phyloP scores from a whole-genome alignment of 2,888 invertebrate genomes.

The Melanostoma mellinum region DNA sequence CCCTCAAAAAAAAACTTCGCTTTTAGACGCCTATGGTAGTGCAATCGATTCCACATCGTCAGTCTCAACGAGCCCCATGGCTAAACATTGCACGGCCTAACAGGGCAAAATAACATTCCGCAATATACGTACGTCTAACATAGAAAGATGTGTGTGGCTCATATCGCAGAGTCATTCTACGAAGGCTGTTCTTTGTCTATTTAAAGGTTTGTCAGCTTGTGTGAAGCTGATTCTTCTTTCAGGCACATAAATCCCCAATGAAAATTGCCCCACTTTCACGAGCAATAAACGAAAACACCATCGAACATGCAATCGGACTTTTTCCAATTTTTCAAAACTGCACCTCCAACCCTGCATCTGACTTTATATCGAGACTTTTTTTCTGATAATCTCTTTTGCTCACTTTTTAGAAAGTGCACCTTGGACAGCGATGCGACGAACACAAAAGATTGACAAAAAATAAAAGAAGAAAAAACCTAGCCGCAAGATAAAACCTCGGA shows the following conservation, averaged over 20 bases:
- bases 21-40: constrained; percentile 5
- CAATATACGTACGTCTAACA: constrained; percentile 17
- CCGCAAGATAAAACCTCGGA: constrained; percentile 52
- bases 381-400: neutral
- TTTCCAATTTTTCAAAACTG: constrained; percentile 33
- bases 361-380: constrained; percentile 37
- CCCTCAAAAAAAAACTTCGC: constrained; percentile 24
- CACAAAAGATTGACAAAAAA: constrained; percentile 54
- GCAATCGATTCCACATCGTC: constrained; percentile 49
- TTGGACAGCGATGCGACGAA: constrained; percentile 32
- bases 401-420: constrained; percentile 31
- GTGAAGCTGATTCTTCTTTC: constrained; percentile 34
- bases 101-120: constrained; percentile 44
- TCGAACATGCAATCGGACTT: constrained; percentile 56
- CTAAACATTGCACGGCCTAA: constrained; percentile 34
- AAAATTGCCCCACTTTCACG: constrained; percentile 70
- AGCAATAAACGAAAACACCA: constrained; percentile 71
- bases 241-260: constrained; percentile 57
- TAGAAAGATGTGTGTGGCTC: constrained; percentile 1
- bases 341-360: constrained; percentile 24
- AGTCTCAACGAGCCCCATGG: constrained; percentile 32
- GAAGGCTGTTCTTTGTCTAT: neutral
- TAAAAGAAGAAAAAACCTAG: constrained; percentile 10
- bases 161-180: constrained; percentile 32
- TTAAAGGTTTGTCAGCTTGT: constrained; percentile 5